Evolutionary conservation across 2,888 invertebrate species (phyloP), one percentile per base, ranked within the genome.

Genomic region (Latrodectus hesperus): DNA sequence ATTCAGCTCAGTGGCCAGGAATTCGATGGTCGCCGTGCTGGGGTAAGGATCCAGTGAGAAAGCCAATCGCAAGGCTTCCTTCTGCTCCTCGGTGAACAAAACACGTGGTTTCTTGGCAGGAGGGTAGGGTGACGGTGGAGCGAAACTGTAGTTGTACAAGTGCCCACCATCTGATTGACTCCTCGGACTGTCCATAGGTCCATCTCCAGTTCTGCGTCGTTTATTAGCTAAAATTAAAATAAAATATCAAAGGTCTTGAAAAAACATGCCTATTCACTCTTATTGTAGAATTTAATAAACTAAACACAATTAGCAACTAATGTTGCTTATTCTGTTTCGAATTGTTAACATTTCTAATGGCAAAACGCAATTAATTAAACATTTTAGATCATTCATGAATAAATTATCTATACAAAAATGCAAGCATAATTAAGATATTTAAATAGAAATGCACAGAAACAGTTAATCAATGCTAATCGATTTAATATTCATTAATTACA

Each of bases 41-140:
- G 99, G 99, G 92, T 99, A 99, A 0, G 99, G 98, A 92, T 99
- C 99, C 77, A 98, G 94, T 0, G 97, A 96, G 92, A 99, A 99
- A 0, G 99, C 99, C 89, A 98, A 93, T 88, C 97, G 94, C 55
- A 99, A 93, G 0, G 98, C 98, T 92, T 99, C 99, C 92, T 99
- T 99, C 92, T 99, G 99, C 91, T 99, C 98, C 91, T 99, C 99
- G 51, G 98, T 98, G 94, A 99, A 99, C 53, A 99, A 94, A 0
- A 99, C 98, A 16, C 99, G 94, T 91, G 99, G 98, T 91, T 97
- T 97, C 92, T 97, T 97, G 68, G 90, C 90, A 11, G 96, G 96
- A n/a, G 96, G 96, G 14, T 88, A 89, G 67, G 88, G 84, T 12
- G 86, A 87, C 9, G 89, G 89, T 72, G 88, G 84, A 14, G 89